Evolutionary conservation across 2,888 invertebrate genomes (phyloP).

Genomic region (Teinopalpus imperialis): DNA sequence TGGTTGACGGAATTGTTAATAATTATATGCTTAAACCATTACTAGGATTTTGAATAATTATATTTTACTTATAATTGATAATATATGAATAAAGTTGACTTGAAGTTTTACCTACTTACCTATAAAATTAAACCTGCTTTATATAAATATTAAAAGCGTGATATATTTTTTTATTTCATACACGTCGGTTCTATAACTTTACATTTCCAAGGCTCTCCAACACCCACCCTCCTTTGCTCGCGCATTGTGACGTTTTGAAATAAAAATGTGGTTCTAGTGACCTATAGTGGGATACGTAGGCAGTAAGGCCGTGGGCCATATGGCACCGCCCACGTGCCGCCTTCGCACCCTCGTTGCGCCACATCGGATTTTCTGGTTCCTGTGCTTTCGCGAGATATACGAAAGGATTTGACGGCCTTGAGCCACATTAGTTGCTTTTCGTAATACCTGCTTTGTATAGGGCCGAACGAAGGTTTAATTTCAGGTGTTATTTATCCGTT

Average conservation of each 20-base stretch:
- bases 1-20: too few relatives aligned
- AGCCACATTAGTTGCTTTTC: slow-evolving; percentile 2
- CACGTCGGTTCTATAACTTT: too few relatives aligned
- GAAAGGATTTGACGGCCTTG: slow-evolving; percentile 9
- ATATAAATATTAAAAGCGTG: too few relatives aligned
- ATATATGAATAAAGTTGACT: too few relatives aligned
- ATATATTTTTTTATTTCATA: too few relatives aligned
- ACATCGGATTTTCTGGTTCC: slow-evolving; percentile 35
- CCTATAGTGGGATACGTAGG: slow-evolving; percentile 48
- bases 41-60: too few relatives aligned
- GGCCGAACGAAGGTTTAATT: too few relatives aligned
- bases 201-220: slow-evolving; percentile 2
- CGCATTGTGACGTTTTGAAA: slow-evolving; percentile 11
- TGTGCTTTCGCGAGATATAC: slow-evolving; percentile 25
- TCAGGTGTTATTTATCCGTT: too few relatives aligned
- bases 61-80: too few relatives aligned
- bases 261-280: slow-evolving; percentile 34
- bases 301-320: slow-evolving; percentile 57
- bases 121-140: too few relatives aligned
- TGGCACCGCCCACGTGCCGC: slow-evolving; percentile 57
- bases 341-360: slow-evolving; percentile 47
- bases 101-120: too few relatives aligned
- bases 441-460: slow-evolving; percentile 6
- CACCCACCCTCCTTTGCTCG: slow-evolving; percentile 16
- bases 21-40: too few relatives aligned